Evolutionary conservation across 2,113 vertebrate genomes (phyloP), one percentile per base, ranked within the genome.

Genomic region (Phoenicopterus ruber): DNA sequence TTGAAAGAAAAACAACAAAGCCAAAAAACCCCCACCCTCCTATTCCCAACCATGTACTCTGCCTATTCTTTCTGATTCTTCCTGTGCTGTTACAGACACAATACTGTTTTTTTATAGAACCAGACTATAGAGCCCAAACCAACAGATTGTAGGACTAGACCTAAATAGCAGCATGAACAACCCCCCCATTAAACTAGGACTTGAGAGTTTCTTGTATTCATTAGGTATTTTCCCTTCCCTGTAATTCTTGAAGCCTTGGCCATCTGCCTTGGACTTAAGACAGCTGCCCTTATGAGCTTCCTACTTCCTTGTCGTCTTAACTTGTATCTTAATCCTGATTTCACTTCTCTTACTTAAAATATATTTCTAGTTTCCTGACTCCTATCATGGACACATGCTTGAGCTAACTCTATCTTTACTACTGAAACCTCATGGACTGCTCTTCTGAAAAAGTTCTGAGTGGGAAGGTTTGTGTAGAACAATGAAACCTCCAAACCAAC

Each of bases 341-440:
- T 97, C 72, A 46, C 49, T 90, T 93, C 31, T 61, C 31, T 44
- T 42, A 40, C 77, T 81, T 71, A 66, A 90, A 92, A 81, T 62
- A 29, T 7, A 52, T 63, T 94, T 93, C 49, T 86, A 38, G 74
- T 85, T 93, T 82, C 57, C 52, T 76, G 32, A 57, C n/a, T 87
- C 84, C 14, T 90, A 18, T 77, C 17, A 20, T 81, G 76, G 42
- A 66, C 7, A 3, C 34, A 14, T 52, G 42, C 38, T 74, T 70
- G 21, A 73, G 18, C 54, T 77, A 57, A 50, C 29, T 81, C 46
- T 5, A 6, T 76, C 61, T 85, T 83, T 66, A 46, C 25, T 38
- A 40, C 29, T 74, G 69, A 63, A 87, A 63, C 34, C 16, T 36
- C 34, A 36, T 29, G 58, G 49, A 69, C 58, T 4, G 17, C 8